Conservation (phyloP, 2,888 invertebrate species). For the Drosophila lacicola region DNA sequence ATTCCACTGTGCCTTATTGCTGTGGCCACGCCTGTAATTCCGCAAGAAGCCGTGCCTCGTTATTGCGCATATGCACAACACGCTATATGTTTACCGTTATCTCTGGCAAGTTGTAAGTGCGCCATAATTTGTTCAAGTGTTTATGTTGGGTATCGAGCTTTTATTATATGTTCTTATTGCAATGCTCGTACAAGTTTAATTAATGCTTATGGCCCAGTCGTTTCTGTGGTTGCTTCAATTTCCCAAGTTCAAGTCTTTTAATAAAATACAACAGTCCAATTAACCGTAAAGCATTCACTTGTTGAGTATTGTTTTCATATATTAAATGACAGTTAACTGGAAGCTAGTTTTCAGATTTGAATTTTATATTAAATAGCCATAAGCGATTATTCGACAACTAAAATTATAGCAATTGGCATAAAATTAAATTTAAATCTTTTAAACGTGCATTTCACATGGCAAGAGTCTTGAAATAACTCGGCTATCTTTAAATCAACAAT, state of each 20-base stretch:
- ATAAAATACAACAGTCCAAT: slow-evolving; percentile 16
- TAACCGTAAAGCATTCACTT: not conserved
- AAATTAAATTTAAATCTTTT: no score
- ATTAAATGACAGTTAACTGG: no score
- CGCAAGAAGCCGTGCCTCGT: slow-evolving; percentile 48
- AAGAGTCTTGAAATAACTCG: no score
- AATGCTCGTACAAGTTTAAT: slow-evolving; percentile 50
- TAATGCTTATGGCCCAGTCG: slow-evolving; percentile 56
- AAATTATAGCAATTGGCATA: no score
- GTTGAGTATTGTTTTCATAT: not conserved
- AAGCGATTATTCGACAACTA: no score
- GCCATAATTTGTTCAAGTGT: slow-evolving; percentile 70
- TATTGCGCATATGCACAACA: slow-evolving; percentile 56
- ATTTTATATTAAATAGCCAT: no score
- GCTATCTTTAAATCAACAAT: no score
- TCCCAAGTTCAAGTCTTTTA: not conserved
- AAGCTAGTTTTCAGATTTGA: no score
- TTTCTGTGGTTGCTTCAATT: slow-evolving; percentile 13
- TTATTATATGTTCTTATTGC: slow-evolving; percentile 60
- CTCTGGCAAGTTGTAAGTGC: slow-evolving; percentile 68
- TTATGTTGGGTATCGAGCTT: slow-evolving; percentile 65
- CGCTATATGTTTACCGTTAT: slow-evolving; percentile 62
- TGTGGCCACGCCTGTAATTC: slow-evolving; percentile 37
- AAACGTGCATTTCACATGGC: no score
- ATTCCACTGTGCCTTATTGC: slow-evolving; percentile 37